A percentile compares a stretch with the other conserved stretches of the same genome.
phyloP scores from a whole-genome alignment of 1,140 invertebrate species.

The Acromyrmex charruanus region DNA sequence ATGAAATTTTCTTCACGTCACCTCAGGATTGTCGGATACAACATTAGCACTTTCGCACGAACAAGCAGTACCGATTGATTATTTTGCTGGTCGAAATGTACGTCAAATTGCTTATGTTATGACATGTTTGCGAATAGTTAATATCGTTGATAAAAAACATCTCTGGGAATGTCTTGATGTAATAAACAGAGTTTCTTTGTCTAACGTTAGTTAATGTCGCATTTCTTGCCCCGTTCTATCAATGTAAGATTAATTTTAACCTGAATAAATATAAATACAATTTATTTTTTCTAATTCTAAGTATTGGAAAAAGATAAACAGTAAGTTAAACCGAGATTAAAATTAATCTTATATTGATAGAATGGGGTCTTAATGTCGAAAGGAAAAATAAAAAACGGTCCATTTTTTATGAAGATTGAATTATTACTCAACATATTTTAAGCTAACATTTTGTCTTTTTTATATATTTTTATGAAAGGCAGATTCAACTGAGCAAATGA shows the following conservation, averaged over 20 bases:
- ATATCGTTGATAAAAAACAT: background rate
- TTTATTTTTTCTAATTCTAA: too few species aligned
- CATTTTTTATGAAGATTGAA: background rate
- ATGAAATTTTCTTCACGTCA: constrained; percentile 19
- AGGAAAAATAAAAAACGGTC: background rate
- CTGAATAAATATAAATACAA: too few species aligned
- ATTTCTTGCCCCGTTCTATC: background rate
- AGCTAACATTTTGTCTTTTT: background rate
- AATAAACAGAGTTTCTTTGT: background rate
- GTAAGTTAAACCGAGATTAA: too few species aligned
- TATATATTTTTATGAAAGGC: background rate
- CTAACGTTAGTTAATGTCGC: background rate
- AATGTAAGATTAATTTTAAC: too few species aligned
- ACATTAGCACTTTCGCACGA: constrained; percentile 24
- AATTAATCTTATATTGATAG: too few species aligned
- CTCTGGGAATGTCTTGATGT: background rate
- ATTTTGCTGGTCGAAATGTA: constrained; percentile 19
- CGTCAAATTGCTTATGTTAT: background rate
- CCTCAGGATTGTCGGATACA: constrained; percentile 43
- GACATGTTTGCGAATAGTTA: background rate
- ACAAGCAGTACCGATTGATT: constrained; percentile 19
- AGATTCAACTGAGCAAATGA: constrained; percentile 12
- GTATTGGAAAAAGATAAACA: too few species aligned
- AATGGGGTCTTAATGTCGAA: background rate
- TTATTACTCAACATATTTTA: background rate